These are phyloP conservation scores for Xanthorhoe designata DNA, from an alignment of 2,888 invertebrate species.

Conservation along the genomic window DNA sequence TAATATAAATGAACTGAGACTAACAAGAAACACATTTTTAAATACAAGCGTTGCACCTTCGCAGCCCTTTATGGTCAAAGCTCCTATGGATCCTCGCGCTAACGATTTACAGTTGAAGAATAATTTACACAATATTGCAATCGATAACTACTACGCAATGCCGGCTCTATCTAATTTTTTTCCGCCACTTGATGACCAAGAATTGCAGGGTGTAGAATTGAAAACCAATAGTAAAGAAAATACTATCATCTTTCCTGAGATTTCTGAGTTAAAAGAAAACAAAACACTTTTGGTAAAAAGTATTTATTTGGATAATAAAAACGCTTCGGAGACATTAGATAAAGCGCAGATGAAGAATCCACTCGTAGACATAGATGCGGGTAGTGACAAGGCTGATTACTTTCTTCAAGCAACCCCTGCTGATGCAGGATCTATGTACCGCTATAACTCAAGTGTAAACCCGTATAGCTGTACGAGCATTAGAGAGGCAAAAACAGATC, in stretches of 20 bases:
- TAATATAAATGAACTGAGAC: conserved; percentile 55
- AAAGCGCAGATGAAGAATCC: conserved; percentile 26
- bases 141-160: conserved; percentile 54
- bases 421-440: conserved; percentile 45
- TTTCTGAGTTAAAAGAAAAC: conserved; percentile 42
- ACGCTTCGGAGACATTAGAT: conserved; percentile 14
- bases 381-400: conserved; percentile 61
- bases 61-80: conserved; percentile 10
- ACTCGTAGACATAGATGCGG: conserved; percentile 44
- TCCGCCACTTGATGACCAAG: conserved; percentile 55
- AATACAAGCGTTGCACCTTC: conserved; percentile 37
- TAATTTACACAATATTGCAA: conserved; percentile 36
- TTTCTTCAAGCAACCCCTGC: conserved; percentile 57
- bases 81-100: background rate
- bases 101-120: conserved; percentile 1
- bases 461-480: conserved; percentile 55
- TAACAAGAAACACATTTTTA: conserved; percentile 53
- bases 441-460: conserved; percentile 52
- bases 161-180: conserved; percentile 61
- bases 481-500: conserved; percentile 55
- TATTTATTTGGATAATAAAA: conserved; percentile 45
- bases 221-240: conserved; percentile 48
- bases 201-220: conserved; percentile 50
- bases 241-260: conserved; percentile 53
- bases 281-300: conserved; percentile 50